Conservation (phyloP, 2,888 invertebrate species). For the Lypha dubia region DNA sequence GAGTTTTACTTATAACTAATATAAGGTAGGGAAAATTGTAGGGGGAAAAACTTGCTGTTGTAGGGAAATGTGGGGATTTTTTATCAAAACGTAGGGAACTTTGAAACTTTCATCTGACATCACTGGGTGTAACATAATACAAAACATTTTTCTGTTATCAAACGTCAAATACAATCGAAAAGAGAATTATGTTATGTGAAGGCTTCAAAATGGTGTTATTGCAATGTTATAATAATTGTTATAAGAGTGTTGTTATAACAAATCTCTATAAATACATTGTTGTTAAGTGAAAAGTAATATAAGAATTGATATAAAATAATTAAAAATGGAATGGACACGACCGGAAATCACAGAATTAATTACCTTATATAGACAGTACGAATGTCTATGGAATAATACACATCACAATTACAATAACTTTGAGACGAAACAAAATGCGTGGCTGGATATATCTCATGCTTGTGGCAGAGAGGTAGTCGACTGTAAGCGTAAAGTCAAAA, state of each 20-base stretch:
- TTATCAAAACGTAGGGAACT: too few relatives aligned
- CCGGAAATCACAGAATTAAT: constrained; percentile 62
- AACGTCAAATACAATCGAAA: too few relatives aligned
- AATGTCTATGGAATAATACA: constrained; percentile 73
- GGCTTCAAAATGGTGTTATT: too few relatives aligned
- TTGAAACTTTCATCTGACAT: too few relatives aligned
- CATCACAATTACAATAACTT: constrained; percentile 68
- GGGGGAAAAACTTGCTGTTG: too few relatives aligned
- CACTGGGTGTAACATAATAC: too few relatives aligned
- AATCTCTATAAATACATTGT: too few relatives aligned
- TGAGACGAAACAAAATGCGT: constrained; percentile 67
- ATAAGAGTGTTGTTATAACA: constrained; percentile 41
- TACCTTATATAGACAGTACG: constrained; percentile 63
- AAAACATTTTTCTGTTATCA: too few relatives aligned
- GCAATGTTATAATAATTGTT: constrained; percentile 38
- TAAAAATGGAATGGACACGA: constrained; percentile 65
- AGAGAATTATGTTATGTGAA: too few relatives aligned
- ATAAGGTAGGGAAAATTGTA: too few relatives aligned
- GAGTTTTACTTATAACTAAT: too few relatives aligned
- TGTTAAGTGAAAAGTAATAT: neutral
- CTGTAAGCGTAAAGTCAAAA: constrained; percentile 73
- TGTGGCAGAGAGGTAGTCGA: constrained; percentile 61
- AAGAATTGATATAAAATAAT: neutral
- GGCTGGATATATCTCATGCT: constrained; percentile 62
- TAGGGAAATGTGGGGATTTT: too few relatives aligned